Evolutionary conservation across 2,888 invertebrate genomes (phyloP), one percentile per base, ranked within the genome.

Genomic region (Panzeria rudis): DNA sequence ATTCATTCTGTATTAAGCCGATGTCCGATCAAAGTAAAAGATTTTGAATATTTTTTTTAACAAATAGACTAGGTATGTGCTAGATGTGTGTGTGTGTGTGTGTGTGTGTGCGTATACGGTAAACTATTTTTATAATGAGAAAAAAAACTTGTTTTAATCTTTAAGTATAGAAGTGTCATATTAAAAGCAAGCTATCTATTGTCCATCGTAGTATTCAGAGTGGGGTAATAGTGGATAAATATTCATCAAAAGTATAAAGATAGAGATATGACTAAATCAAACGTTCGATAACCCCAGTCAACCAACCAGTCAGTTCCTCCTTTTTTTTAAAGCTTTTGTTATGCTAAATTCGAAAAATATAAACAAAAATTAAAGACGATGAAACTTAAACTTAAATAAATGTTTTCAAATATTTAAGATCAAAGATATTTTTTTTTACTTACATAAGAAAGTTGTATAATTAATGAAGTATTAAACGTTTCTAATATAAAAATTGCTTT

Each of bases 281-380:
- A 88, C 90, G 90, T 90, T 90, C 90, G 90, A 90, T 90, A 90
- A 90, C 90, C 90, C 90, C 83, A 56, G 23, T 44, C 88, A 88
- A 35, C 32, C 32, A 29, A 41, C 20, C 32, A 87, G 86, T 87
- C n/a, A 68, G 61, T 66, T 78, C 41, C 29, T 44, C 38, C 50
- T 84, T 56, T 50, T 1, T 84, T 56, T 41, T 1, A 56, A 38
- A 75, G 61, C 56, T 69, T 85, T 78, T 78, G 64, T 78, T 82
- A 81, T 84, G 76, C 72, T 62, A 84, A 78, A 78, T 52, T 20
- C 29, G 80, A 47, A 41, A 54, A 29, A 29, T 62, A 59, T 7
- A 41, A 23, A 62, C 23, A 68, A 47, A 38, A 47, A 35, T 25
- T 35, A 25, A 71, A 56, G 32, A 38, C 38, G 29, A 29, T 29